A percentile compares a stretch with the other conserved stretches of the same genome.
These are phyloP conservation scores for Drosophila neocordata DNA, from an alignment of 1,140 invertebrate species.

Conservation along the genomic window DNA sequence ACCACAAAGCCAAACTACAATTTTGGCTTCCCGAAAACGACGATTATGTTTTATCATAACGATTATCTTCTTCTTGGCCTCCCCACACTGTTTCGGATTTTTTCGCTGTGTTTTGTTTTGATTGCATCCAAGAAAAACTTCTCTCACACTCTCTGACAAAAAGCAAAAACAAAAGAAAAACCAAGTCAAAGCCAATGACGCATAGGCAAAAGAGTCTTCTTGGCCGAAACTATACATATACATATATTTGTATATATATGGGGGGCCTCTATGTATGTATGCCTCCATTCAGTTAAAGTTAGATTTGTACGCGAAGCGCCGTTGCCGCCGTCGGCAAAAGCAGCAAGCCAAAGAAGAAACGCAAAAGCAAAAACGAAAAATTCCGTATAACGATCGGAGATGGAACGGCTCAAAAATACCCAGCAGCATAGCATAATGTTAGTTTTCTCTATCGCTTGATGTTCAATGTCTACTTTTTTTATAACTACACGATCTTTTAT, in stretches of 20 bases:
- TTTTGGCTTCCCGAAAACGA: constrained; percentile 30
- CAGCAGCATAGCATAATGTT: neutral
- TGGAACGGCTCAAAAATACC: constrained; percentile 7
- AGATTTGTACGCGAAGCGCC: constrained; percentile 75
- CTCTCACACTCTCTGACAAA: constrained; percentile 19
- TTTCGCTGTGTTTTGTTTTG: constrained; percentile 50
- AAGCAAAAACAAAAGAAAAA: constrained; percentile 10
- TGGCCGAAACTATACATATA: neutral
- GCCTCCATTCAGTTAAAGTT: constrained; percentile 57
- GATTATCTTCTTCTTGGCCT: constrained; percentile 50
- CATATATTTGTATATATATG: constrained; percentile 13
- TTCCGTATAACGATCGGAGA: constrained; percentile 20
- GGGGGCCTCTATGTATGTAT: neutral
- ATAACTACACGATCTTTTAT: neutral
- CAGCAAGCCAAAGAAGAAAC: constrained; percentile 42
- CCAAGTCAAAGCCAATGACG: constrained; percentile 46
- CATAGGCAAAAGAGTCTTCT: constrained; percentile 39
- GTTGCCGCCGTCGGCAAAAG: constrained; percentile 69
- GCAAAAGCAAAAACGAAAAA: constrained; percentile 38
- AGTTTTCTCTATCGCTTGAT: neutral
- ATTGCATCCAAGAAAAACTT: constrained; percentile 28
- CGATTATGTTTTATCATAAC: constrained; percentile 72
- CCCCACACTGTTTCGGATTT: constrained; percentile 7
- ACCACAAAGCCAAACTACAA: constrained; percentile 13
- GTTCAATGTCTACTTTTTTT: neutral